phyloP scores from a whole-genome alignment of 1,140 invertebrate genomes.

The Drosophila santomea region DNA sequence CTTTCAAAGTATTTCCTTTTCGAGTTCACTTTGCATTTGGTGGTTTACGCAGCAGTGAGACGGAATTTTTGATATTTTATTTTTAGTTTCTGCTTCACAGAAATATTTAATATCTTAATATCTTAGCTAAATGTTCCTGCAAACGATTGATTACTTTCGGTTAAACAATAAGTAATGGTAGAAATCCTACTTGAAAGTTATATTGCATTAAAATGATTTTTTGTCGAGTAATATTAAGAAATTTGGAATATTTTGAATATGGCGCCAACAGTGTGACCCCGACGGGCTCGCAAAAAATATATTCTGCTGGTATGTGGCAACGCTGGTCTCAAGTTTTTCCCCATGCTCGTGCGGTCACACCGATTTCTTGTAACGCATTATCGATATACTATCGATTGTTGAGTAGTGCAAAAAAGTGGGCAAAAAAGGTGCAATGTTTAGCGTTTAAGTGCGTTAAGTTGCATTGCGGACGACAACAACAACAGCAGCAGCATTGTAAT shows the following conservation, averaged over 20 bases:
- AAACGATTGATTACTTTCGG: too few relatives aligned
- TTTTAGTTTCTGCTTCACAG: too few relatives aligned
- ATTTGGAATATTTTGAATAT: not conserved
- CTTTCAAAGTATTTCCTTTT: slow-evolving; percentile 11
- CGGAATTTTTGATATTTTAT: too few relatives aligned
- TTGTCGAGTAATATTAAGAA: too few relatives aligned
- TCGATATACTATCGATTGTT: not conserved
- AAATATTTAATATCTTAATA: too few relatives aligned
- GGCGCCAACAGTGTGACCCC: slow-evolving; percentile 6
- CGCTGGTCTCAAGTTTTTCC: not conserved
- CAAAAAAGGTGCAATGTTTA: slow-evolving; percentile 25
- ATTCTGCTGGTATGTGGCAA: not conserved
- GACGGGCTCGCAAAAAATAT: not conserved
- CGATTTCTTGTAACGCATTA: not conserved
- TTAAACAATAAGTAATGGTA: too few relatives aligned
- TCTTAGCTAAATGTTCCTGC: too few relatives aligned
- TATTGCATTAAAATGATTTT: too few relatives aligned
- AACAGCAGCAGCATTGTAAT: slow-evolving; percentile 22
- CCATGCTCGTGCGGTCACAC: not conserved
- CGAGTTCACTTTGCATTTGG: not conserved
- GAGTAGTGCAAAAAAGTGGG: slow-evolving; percentile 22
- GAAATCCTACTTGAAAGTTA: too few relatives aligned
- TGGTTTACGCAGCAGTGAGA: too few relatives aligned
- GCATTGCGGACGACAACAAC: slow-evolving; percentile 8
- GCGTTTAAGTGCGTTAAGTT: slow-evolving; percentile 24